These are phyloP conservation scores for Eulemur rufifrons DNA, from an alignment of 2,113 vertebrate species.

Conservation along the genomic window DNA sequence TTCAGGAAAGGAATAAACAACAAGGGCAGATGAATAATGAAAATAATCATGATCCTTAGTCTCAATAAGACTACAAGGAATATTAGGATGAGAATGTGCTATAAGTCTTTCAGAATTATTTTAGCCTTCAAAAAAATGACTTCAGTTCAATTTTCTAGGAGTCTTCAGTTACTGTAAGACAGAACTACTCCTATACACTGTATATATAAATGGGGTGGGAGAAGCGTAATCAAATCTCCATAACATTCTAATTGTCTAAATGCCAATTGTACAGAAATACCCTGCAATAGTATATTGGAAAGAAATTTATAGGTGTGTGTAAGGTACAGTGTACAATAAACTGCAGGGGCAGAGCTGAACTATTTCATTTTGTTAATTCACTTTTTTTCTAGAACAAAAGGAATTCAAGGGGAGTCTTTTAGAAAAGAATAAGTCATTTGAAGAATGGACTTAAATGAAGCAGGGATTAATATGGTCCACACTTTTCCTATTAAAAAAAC, in stretches of 20 bases:
- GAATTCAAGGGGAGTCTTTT: background rate
- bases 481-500: background rate
- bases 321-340: background rate
- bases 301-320: background rate
- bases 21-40: constrained; percentile 17
- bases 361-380: background rate
- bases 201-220: background rate
- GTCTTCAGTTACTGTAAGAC: background rate
- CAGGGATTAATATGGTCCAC: background rate
- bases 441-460: constrained; percentile 18
- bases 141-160: background rate
- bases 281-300: background rate
- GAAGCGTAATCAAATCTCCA: background rate
- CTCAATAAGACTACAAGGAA: constrained; percentile 12
- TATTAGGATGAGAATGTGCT: background rate
- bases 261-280: background rate
- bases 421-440: background rate
- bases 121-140: background rate
- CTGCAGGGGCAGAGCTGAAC: background rate
- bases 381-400: background rate
- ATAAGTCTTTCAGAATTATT: background rate
- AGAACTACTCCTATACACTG: background rate
- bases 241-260: background rate
- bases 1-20: constrained; percentile 43
- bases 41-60: constrained; percentile 11